These are phyloP conservation scores for Pollenia angustigena DNA, from an alignment of 2,888 invertebrate species.

Conservation along the genomic window DNA sequence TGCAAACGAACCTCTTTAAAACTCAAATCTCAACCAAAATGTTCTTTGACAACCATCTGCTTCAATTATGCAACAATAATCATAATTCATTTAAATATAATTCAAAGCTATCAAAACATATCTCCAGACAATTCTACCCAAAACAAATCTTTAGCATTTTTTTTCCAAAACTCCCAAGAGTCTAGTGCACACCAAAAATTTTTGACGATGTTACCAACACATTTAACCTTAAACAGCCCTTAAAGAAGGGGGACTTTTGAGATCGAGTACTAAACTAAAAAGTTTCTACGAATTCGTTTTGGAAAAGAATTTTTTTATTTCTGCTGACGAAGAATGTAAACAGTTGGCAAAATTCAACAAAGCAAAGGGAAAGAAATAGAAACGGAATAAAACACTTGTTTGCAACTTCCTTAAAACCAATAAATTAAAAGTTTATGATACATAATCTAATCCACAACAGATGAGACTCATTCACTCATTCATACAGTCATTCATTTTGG, in stretches of 20 bases:
- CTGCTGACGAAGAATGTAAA: slow-evolving; percentile 43
- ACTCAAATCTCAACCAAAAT: not conserved
- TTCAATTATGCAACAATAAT: slow-evolving; percentile 42
- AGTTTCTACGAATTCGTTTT: slow-evolving; percentile 16
- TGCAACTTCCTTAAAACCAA: slow-evolving; percentile 71
- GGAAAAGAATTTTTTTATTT: not conserved
- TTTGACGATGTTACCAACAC: not conserved
- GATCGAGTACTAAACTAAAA: slow-evolving; percentile 20
- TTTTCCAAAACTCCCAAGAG: slow-evolving; percentile 31
- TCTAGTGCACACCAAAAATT: not conserved
- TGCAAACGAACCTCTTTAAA: not conserved
- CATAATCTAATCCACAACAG: slow-evolving; percentile 84
- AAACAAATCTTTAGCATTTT: slow-evolving; percentile 37
- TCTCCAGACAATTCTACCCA: slow-evolving; percentile 31
- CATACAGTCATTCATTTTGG: slow-evolving; percentile 42
- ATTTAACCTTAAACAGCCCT: slow-evolving; percentile 26
- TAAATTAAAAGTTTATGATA: slow-evolving; percentile 84
- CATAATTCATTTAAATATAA: slow-evolving; percentile 42
- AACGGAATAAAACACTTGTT: slow-evolving; percentile 62
- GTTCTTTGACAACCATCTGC: slow-evolving; percentile 44
- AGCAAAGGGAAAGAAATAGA: not conserved
- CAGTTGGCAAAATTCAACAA: slow-evolving; percentile 62
- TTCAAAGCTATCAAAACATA: slow-evolving; percentile 18
- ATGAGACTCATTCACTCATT: slow-evolving; percentile 76
- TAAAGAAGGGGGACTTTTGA: slow-evolving; percentile 34